Percentiles rank a stretch among this genome's conserved stretches.
These are phyloP conservation scores for Geococcyx californianus DNA, from an alignment of 2,113 vertebrate species.

Conservation along the genomic window DNA sequence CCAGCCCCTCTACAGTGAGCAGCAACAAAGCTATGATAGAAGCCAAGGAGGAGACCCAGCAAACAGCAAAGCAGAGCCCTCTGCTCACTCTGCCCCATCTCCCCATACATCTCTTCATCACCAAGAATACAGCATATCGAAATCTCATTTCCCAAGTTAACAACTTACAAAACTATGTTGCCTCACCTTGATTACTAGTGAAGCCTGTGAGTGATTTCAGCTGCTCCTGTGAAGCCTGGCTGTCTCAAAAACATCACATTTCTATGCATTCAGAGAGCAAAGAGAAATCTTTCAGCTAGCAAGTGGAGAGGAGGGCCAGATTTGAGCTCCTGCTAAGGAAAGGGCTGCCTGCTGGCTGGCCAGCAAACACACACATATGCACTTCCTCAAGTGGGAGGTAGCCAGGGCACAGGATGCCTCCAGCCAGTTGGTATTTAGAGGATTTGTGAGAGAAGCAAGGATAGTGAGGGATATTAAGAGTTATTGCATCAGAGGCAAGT, in stretches of 20 bases:
- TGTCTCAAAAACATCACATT: not conserved
- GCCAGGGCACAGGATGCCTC: not conserved
- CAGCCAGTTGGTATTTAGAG: not conserved
- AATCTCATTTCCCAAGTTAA: not conserved
- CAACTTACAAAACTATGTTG: accelerated
- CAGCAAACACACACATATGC: not conserved
- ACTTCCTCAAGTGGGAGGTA: not conserved
- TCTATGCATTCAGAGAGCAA: not conserved
- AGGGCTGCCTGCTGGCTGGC: not conserved
- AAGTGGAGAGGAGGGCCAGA: not conserved
- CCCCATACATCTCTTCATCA: not conserved
- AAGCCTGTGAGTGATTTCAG: not conserved
- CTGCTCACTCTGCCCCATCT: not conserved
- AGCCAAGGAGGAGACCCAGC: not conserved
- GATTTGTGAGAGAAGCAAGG: not conserved
- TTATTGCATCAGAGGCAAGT: not conserved
- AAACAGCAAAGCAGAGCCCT: not conserved
- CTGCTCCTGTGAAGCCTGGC: not conserved
- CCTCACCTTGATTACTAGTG: not conserved
- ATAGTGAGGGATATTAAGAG: not conserved
- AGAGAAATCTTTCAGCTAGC: not conserved
- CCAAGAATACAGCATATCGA: not conserved
- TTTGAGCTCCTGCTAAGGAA: not conserved
- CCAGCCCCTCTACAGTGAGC: not conserved
- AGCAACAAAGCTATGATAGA: accelerated